phyloP scores from a whole-genome alignment of 2,797 vertebrate genomes.

The Phataginus tricuspis region DNA sequence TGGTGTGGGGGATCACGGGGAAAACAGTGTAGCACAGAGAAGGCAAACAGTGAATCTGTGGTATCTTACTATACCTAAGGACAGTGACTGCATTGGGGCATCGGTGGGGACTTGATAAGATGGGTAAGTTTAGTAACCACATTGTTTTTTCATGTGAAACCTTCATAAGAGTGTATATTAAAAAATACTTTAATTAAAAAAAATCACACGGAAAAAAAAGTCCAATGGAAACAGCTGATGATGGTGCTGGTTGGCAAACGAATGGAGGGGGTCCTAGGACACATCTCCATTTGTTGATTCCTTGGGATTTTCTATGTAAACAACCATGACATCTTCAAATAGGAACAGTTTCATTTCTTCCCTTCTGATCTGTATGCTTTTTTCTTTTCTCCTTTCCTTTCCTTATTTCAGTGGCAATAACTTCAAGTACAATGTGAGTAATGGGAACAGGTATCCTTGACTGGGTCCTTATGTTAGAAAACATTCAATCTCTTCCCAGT shows the following conservation, averaged over 20 bases:
- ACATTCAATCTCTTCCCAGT: neutral
- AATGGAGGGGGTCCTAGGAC: conserved; percentile 96
- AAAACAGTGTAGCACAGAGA: too few species aligned
- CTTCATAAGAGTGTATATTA: too few species aligned
- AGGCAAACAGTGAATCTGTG: too few species aligned
- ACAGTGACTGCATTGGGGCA: too few species aligned
- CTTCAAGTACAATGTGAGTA: neutral
- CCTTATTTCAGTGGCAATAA: neutral
- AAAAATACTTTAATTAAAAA: too few species aligned
- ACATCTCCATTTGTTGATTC: conserved; percentile 87
- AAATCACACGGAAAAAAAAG: too few species aligned
- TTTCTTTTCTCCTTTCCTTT: neutral
- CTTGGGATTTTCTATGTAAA: neutral
- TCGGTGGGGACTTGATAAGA: too few species aligned
- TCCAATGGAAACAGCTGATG: conserved; percentile 89
- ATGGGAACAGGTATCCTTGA: neutral
- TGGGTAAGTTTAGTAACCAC: too few species aligned
- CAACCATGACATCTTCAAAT: neutral
- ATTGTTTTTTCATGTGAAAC: too few species aligned
- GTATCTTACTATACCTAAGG: too few species aligned
- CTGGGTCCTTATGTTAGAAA: neutral
- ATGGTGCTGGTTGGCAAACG: conserved; percentile 96
- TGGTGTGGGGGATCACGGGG: too few species aligned
- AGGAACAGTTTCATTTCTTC: neutral
- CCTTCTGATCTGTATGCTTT: neutral